Evolutionary conservation across 2,113 vertebrate species (phyloP).

Genomic region (Macquaria ambigua): DNA sequence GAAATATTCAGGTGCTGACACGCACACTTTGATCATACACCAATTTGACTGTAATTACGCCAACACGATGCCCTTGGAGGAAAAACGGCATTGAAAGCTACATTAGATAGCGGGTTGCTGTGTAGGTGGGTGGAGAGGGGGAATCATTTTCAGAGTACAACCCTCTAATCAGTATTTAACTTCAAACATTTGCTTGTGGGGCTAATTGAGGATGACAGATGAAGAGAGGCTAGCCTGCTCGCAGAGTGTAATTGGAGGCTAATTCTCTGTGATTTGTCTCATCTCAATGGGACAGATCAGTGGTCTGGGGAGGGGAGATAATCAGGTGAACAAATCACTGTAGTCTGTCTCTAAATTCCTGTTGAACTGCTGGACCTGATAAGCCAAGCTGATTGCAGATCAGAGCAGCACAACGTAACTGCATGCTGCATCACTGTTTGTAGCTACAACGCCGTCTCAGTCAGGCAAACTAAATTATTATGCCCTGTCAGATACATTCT

Average conservation of each 20-base stretch:
- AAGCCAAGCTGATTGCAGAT: conserved; percentile 53
- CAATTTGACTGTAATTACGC: conserved; percentile 52
- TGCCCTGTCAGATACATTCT: background rate
- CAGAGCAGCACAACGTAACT: conserved; percentile 36
- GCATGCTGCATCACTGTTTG: conserved; percentile 14
- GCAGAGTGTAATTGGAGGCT: conserved; percentile 73
- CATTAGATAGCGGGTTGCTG: conserved; percentile 27
- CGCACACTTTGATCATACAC: conserved; percentile 38
- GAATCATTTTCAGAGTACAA: conserved; percentile 58
- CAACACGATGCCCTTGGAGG: conserved; percentile 34
- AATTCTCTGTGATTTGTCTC: conserved; percentile 79
- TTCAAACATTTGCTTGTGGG: conserved; percentile 71
- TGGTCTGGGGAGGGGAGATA: conserved; percentile 73
- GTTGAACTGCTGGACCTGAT: conserved; percentile 60
- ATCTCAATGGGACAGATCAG: conserved; percentile 70
- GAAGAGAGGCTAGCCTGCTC: conserved; percentile 63
- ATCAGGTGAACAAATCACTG: conserved; percentile 78
- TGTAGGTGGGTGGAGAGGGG: conserved; percentile 47
- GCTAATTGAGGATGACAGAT: conserved; percentile 76
- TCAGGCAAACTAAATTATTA: conserved; percentile 36
- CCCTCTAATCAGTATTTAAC: conserved; percentile 77
- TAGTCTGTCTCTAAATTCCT: conserved; percentile 57
- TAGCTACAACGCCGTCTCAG: conserved; percentile 21
- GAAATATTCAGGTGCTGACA: conserved; percentile 12
- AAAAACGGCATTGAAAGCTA: conserved; percentile 31